These are phyloP conservation scores for Gymnobelideus leadbeateri DNA, from an alignment of 2,113 vertebrate species.

Conservation along the genomic window DNA sequence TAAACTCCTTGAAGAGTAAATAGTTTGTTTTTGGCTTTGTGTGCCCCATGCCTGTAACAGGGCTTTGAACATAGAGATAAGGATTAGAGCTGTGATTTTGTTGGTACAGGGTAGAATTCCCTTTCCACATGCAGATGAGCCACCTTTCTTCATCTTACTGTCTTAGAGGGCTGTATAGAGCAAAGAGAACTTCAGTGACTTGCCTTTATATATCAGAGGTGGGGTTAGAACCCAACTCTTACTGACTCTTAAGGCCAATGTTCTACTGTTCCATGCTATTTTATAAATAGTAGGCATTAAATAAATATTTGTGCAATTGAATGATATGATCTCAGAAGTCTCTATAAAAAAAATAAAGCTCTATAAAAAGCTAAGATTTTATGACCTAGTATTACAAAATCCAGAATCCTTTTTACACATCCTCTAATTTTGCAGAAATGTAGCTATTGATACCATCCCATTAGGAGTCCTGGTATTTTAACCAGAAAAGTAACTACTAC, in stretches of 20 bases:
- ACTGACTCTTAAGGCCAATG: no score
- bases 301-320: background rate
- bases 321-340: background rate
- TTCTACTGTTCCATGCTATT: no score
- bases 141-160: background rate
- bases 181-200: background rate
- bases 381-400: background rate
- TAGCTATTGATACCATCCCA: background rate
- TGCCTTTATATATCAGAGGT: background rate
- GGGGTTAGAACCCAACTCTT: no score
- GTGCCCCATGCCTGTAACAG: background rate
- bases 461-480: background rate
- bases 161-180: background rate
- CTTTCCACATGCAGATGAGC: background rate
- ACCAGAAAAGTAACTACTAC: background rate
- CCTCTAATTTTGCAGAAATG: background rate
- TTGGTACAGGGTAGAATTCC: background rate
- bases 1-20: background rate
- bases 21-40: background rate
- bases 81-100: background rate
- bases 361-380: background rate
- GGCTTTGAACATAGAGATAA: background rate
- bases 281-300: background rate
- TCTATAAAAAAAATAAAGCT: background rate
- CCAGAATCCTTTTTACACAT: background rate